A percentile compares a stretch with the other conserved stretches of the same genome.
phyloP scores from a whole-genome alignment of 2,113 vertebrate genomes.

The Rhinolophus ferrumequinum region DNA sequence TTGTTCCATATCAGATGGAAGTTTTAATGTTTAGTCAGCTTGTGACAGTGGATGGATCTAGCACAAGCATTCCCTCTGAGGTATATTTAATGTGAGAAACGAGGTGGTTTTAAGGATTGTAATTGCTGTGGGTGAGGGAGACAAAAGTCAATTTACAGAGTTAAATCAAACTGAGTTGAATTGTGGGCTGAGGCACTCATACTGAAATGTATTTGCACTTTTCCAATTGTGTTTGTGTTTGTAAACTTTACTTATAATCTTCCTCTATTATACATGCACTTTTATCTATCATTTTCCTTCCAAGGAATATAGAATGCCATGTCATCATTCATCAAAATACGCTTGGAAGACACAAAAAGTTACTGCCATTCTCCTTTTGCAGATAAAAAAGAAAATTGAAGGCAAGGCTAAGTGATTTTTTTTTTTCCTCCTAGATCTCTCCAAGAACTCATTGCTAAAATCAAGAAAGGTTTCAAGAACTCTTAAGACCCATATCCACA shows the following conservation, averaged over 20 bases:
- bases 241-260: neutral
- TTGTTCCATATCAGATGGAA: slow-evolving; percentile 34
- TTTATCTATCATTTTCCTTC: neutral
- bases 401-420: neutral
- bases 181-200: neutral
- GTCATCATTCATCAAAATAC: slow-evolving; percentile 40
- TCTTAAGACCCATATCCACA: neutral
- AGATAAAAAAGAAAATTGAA: slow-evolving; percentile 49
- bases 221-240: neutral
- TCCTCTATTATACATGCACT: neutral
- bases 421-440: neutral
- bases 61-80: neutral
- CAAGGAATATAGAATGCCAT: neutral
- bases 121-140: slow-evolving; percentile 23
- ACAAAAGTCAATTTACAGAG: neutral
- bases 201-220: neutral
- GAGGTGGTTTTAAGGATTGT: neutral
- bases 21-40: slow-evolving; percentile 52
- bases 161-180: slow-evolving; percentile 32
- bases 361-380: neutral
- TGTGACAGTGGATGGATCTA: neutral
- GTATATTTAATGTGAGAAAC: neutral
- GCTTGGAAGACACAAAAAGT: slow-evolving; percentile 6
- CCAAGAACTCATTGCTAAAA: neutral
- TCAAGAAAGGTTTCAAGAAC: neutral